Evolutionary conservation across 2,797 vertebrate species (phyloP).

Genomic region (Cryptoblepharus egeriae): DNA sequence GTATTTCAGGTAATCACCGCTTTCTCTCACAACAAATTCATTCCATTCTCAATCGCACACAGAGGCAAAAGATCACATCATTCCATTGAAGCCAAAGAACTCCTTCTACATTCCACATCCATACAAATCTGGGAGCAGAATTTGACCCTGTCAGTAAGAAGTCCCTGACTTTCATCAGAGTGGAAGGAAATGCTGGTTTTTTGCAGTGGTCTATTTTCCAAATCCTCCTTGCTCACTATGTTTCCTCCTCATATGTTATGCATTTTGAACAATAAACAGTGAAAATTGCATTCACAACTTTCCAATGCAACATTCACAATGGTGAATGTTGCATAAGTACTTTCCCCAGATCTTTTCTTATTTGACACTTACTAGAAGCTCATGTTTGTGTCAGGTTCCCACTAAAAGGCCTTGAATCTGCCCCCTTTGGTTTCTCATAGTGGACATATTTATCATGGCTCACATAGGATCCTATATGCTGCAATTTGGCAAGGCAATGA

Average conservation of each 20-base stretch:
- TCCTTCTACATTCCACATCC: slow-evolving; percentile 1
- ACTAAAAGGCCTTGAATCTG: background rate
- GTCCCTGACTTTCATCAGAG: background rate
- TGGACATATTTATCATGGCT: background rate
- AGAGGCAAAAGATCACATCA: background rate
- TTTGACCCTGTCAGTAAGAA: background rate
- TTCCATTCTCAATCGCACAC: background rate
- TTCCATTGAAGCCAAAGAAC: background rate
- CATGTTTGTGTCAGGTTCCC: background rate
- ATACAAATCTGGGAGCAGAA: background rate
- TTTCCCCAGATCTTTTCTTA: background rate
- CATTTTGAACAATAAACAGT: background rate
- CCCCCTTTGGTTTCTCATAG: background rate
- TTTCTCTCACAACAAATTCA: slow-evolving; percentile 9
- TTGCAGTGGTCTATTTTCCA: background rate
- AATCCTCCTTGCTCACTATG: background rate
- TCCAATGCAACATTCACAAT: too few species aligned
- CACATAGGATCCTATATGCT: background rate
- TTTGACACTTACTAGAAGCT: background rate
- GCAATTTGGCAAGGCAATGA: background rate
- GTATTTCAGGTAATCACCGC: slow-evolving; percentile 8
- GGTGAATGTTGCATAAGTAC: too few species aligned
- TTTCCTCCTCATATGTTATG: background rate
- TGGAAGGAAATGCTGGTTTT: background rate
- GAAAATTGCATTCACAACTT: background rate